A percentile compares a stretch with the other conserved stretches of the same genome.
phyloP scores from a whole-genome alignment of 2,113 vertebrate genomes.

The Phylloscopus whistleri region DNA sequence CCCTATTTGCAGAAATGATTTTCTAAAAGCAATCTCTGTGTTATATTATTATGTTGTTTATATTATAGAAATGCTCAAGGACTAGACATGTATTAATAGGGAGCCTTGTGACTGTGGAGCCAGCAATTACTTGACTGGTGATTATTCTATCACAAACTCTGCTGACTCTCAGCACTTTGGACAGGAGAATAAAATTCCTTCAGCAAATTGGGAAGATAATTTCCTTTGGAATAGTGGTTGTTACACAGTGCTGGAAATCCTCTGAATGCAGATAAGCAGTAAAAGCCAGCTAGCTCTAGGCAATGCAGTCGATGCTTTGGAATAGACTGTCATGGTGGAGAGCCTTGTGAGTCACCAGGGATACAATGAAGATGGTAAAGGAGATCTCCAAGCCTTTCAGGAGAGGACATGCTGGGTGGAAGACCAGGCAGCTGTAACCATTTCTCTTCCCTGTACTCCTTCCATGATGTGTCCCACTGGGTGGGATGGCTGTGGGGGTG shows the following conservation, averaged over 20 bases:
- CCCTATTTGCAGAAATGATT: constrained; percentile 31
- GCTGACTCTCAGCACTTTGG: constrained; percentile 40
- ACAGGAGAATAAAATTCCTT: constrained; percentile 34
- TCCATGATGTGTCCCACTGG: neutral
- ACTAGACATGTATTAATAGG: constrained; percentile 42
- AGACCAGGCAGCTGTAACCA: neutral
- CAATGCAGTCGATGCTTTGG: neutral
- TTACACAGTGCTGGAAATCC: neutral
- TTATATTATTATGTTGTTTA: constrained; percentile 50
- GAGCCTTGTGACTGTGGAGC: constrained; percentile 23
- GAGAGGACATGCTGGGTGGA: neutral
- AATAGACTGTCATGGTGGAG: neutral
- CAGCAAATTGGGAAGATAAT: constrained; percentile 40
- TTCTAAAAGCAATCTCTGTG: constrained; percentile 43
- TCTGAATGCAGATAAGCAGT: constrained; percentile 46
- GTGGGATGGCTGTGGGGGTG: neutral
- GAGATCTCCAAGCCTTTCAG: neutral
- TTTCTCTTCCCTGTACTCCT: neutral
- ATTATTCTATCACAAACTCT: constrained; percentile 49
- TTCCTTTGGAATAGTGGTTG: constrained; percentile 23
- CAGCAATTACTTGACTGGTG: constrained; percentile 43
- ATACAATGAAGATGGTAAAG: neutral
- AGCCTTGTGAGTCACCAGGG: neutral
- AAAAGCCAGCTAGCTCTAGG: neutral
- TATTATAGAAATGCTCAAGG: neutral